Evolutionary conservation across 2,888 invertebrate genomes (phyloP).

Genomic region (Muscina levida): DNA sequence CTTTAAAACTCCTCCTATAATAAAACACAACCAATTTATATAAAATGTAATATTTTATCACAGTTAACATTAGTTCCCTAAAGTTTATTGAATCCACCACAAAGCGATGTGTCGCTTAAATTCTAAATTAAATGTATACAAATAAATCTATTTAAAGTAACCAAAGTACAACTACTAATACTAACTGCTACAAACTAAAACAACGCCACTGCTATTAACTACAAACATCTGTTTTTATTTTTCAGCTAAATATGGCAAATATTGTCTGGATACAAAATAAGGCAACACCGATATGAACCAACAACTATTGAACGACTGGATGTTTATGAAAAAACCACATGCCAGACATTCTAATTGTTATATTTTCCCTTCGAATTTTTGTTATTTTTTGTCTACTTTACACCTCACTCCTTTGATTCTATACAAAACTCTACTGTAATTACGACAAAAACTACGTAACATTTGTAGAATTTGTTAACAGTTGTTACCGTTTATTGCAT

Average conservation of each 20-base stretch:
- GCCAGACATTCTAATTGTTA: conserved; percentile 47
- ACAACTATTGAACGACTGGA: not conserved
- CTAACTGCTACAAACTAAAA: not conserved
- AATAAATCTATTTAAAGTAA: no score
- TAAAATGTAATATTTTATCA: no score
- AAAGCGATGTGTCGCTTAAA: no score
- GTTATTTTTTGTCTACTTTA: not conserved
- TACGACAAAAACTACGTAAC: conserved; percentile 29
- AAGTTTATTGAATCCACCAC: no score
- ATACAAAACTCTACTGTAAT: conserved; percentile 40
- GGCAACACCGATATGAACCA: not conserved
- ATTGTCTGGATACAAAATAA: not conserved
- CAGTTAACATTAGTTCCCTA: no score
- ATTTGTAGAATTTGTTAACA: conserved; percentile 47
- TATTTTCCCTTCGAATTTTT: not conserved
- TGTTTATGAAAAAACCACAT: conserved; percentile 51
- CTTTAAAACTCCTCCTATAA: no score
- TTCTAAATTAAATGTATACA: no score
- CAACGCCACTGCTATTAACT: not conserved
- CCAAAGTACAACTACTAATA: no score
- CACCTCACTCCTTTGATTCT: not conserved
- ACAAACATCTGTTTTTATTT: not conserved
- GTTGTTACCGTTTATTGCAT: conserved; percentile 51
- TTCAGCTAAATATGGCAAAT: no score
- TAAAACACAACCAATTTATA: no score